Base-by-base conservation (phyloP, 2,113 vertebrate genomes). In the Symphodus melops region DNA sequence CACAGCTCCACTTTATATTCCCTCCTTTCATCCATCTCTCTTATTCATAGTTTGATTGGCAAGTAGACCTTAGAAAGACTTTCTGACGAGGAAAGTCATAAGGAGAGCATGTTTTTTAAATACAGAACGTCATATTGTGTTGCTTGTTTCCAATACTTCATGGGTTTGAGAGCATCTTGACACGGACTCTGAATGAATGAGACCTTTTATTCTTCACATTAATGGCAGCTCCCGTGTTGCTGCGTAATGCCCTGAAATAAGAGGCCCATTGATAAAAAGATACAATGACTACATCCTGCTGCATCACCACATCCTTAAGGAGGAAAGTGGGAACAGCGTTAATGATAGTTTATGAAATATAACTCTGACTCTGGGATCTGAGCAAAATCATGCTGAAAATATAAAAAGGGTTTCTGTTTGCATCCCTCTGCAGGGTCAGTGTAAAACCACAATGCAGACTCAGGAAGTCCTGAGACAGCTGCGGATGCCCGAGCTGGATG, bases 381-480 rank as follows among this genome's bases (percentile, higher is more conserved):
- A 19, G 46, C n/a, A 20, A 37, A 16, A 13, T 21, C 23, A 14
- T 48, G 46, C 46, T 48, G 16, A 17, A 19, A 48, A 4, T 33
- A 11, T 19, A 13, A 28, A 49, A 39, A 23, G 33, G 5, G n/a
- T 61, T 49, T 49, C 17, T 19, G 53, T 77, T 8, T 59, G 3
- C 59, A 13, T 73, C 61, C 73, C 53, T n/a, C 59, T 49, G 42
- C 75, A 82, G 75, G 72, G 10, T 89, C 56, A 82, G 61, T 73
- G 49, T 36, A 69, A 51, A 77, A 66, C 57, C 68, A 81, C 56
- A 76, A 95, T 99, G 98, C 96, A 99, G 90, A 94, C 96, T 79
- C 96, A 97, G 67, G 98, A 99, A 75, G 81, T 99, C 90, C 94
- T 98, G 52, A 94, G 93, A 72, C 95, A 96, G 80, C 95, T 99